Evolutionary conservation across 2,797 vertebrate species (phyloP).

Genomic region (Anisognathus igniventris): DNA sequence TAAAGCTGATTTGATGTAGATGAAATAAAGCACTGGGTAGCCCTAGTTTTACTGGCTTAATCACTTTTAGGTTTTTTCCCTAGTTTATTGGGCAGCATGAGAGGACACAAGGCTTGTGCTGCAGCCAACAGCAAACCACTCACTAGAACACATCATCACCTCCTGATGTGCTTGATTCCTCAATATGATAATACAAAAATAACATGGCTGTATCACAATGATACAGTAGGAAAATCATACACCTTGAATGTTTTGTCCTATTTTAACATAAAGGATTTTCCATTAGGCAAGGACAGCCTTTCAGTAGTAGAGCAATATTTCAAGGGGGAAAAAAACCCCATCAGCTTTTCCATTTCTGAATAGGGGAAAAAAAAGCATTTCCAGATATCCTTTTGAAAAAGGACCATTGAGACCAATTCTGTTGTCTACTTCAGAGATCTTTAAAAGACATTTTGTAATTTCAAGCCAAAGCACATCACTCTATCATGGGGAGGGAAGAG

Average conservation of each 20-base stretch:
- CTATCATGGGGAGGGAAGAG: not conserved
- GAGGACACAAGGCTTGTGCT: not conserved
- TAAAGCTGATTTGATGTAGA: not conserved
- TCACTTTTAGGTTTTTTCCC: not conserved
- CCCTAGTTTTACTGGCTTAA: not conserved
- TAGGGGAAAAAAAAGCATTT: not conserved
- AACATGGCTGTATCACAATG: not conserved
- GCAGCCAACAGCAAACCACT: not conserved
- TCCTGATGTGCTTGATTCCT: not conserved
- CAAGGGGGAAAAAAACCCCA: accelerated
- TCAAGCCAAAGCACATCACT: not conserved
- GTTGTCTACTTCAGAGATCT: not conserved
- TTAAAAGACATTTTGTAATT: not conserved
- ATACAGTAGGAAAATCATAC: not conserved
- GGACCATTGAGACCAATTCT: not conserved
- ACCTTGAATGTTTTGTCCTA: not conserved
- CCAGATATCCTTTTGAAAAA: not conserved
- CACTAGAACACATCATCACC: not conserved
- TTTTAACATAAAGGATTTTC: not conserved
- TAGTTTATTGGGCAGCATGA: accelerated
- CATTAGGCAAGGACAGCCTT: not conserved
- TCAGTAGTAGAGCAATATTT: not conserved
- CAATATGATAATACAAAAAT: not conserved
- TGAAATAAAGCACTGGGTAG: not conserved
- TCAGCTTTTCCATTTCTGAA: not conserved